phyloP scores from a whole-genome alignment of 2,888 invertebrate species.

The Oithona nana region DNA sequence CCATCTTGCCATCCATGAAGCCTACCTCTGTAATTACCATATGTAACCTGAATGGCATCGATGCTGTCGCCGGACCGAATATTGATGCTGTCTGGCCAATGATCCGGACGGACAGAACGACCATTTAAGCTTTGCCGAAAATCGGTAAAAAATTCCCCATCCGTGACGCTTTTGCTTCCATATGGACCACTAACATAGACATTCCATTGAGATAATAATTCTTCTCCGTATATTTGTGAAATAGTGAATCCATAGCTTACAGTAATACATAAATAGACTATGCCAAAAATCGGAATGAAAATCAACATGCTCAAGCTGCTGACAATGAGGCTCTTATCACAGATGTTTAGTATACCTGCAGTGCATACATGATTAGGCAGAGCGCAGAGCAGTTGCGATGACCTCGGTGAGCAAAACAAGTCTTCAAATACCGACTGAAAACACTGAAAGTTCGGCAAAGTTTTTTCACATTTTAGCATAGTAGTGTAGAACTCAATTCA shows the following conservation, averaged over 20 bases:
- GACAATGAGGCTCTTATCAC: too few relatives aligned
- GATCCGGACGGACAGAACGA: neutral
- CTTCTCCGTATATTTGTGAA: neutral
- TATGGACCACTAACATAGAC: conserved; percentile 4
- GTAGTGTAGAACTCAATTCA: too few relatives aligned
- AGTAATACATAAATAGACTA: too few relatives aligned
- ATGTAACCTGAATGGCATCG: conserved; percentile 8
- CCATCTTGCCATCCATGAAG: conserved; percentile 12
- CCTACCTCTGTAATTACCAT: conserved; percentile 1
- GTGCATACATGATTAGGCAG: too few relatives aligned
- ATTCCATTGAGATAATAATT: neutral
- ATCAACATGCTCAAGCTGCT: too few relatives aligned
- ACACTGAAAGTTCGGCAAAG: too few relatives aligned
- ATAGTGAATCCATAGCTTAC: neutral
- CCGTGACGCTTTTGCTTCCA: neutral
- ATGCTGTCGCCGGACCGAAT: conserved; percentile 4
- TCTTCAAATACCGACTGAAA: too few relatives aligned
- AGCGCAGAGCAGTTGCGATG: too few relatives aligned
- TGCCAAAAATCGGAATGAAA: too few relatives aligned
- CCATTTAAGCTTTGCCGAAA: conserved; percentile 11
- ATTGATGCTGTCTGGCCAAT: conserved; percentile 9
- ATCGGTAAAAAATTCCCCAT: conserved; percentile 11
- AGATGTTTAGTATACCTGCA: too few relatives aligned
- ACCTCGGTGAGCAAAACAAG: too few relatives aligned
- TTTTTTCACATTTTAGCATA: too few relatives aligned